Conservation (phyloP, 2,888 invertebrate genomes). For the Nymphalis urticae region DNA sequence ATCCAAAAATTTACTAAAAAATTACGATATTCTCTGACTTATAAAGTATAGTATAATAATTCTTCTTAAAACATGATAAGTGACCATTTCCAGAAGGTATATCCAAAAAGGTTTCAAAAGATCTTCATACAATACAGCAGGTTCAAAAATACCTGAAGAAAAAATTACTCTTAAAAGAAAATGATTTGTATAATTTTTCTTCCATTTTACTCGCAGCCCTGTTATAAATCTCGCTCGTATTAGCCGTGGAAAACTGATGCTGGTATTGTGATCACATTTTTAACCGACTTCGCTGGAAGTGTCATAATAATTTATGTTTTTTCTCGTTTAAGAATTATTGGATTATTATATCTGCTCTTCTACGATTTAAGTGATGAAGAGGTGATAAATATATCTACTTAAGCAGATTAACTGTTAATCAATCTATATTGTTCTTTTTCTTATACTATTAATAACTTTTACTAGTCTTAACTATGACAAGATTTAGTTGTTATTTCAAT, state of each 20-base stretch:
- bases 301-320: slow-evolving; percentile 16
- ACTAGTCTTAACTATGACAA: too few relatives aligned
- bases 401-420: too few relatives aligned
- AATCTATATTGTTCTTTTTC: too few relatives aligned
- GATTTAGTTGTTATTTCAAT: too few relatives aligned
- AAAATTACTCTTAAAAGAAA: slow-evolving; percentile 43
- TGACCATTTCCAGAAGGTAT: too few relatives aligned
- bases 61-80: not conserved
- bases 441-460: too few relatives aligned
- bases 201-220: slow-evolving; percentile 39
- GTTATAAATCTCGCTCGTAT: slow-evolving; percentile 44
- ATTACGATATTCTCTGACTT: too few relatives aligned
- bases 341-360: not conserved
- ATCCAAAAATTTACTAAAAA: too few relatives aligned
- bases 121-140: slow-evolving; percentile 28
- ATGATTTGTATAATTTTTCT: slow-evolving; percentile 48
- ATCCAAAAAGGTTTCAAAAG: slow-evolving; percentile 11
- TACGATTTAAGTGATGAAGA: too few relatives aligned
- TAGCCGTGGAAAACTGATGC: slow-evolving; percentile 31
- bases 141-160: slow-evolving; percentile 35
- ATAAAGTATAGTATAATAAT: not conserved
- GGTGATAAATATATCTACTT: too few relatives aligned
- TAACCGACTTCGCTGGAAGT: slow-evolving; percentile 25
- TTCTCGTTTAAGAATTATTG: not conserved
- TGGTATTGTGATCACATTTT: slow-evolving; percentile 31